Percentiles rank a stretch among this genome's conserved stretches.
Conservation (phyloP, 1,140 invertebrate species). For the Rhizoglyphus robini region DNA sequence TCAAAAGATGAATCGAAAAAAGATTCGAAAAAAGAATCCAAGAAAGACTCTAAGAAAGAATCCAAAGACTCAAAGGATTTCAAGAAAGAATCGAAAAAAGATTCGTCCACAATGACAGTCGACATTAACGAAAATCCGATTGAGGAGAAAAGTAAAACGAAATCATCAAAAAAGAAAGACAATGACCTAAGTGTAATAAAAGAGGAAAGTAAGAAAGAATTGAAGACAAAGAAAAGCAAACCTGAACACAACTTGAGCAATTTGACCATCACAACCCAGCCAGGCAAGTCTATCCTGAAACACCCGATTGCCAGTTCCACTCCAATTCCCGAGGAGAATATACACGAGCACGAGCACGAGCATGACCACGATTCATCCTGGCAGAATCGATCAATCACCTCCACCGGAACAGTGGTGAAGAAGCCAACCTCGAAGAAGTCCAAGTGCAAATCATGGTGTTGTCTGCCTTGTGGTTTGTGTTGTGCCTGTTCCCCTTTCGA, state of each 20-base stretch:
- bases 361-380: neutral
- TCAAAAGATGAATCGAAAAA: neutral
- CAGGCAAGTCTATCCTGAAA: conserved; percentile 1
- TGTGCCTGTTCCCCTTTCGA: conserved; percentile 12
- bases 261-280: neutral
- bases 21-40: neutral
- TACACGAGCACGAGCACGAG: too few species aligned
- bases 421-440: neutral
- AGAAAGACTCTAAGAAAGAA: neutral
- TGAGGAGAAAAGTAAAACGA: neutral
- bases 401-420: neutral
- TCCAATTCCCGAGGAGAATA: neutral
- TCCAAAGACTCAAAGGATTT: conserved; percentile 2
- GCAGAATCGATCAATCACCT: neutral
- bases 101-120: neutral
- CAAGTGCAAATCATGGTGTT: neutral
- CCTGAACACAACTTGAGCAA: neutral
- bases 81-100: neutral
- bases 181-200: neutral
- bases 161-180: neutral
- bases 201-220: too few species aligned
- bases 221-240: neutral
- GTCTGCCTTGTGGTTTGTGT: neutral
- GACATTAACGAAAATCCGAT: neutral
- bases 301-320: conserved; percentile 3